Base-by-base conservation (phyloP, 2,888 invertebrate genomes). In the Sycophila texana region DNA sequence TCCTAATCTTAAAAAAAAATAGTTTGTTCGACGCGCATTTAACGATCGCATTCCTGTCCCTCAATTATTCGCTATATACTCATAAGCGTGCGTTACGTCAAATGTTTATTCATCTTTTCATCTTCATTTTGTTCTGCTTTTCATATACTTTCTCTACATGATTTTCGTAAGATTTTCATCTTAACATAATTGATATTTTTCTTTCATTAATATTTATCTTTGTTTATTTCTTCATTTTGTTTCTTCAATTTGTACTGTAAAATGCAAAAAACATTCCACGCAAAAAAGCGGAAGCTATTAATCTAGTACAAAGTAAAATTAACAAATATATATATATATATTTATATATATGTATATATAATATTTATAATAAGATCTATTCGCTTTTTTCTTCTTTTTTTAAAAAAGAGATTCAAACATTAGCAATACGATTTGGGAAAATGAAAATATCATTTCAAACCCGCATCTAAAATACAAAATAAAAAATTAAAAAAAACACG, bases 251-350 rank as follows among this genome's bases (percentile, higher is more conserved):
- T 84, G 81, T 82, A 84, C 81, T 77, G 82, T 83, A 82, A 82
- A 82, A 82, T 82, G 76, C 79, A 81, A 83, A 82, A 83, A 82
- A 82, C 78, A 83, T 82, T 74, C 76, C 80, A 83, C 83, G 83
- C 80, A 82, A 84, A 39, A 81, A 83, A 83, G 80, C 73, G 77
- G 74, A 68, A 81, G 82, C 74, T 82, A 72, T 74, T 22, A 58
- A 82, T 16, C 39, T 60, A 60, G 20, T 2, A 22, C 18, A 47
- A 75, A 61, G n/a, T 67, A 68, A 70, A 82, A 77, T 77, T 39
- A 39, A 39, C 39, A 39, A 39, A 39, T 39, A 39, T 39, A 39
- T 39, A 39, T 39, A 39, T 39, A 39, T 39, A 39, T 39, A 39
- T 39, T 7, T 39, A 39, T 39, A 2, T 26, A 39, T 39, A 80